Base-by-base conservation (phyloP, 2,797 vertebrate genomes). In the Capromys pilorides region DNA sequence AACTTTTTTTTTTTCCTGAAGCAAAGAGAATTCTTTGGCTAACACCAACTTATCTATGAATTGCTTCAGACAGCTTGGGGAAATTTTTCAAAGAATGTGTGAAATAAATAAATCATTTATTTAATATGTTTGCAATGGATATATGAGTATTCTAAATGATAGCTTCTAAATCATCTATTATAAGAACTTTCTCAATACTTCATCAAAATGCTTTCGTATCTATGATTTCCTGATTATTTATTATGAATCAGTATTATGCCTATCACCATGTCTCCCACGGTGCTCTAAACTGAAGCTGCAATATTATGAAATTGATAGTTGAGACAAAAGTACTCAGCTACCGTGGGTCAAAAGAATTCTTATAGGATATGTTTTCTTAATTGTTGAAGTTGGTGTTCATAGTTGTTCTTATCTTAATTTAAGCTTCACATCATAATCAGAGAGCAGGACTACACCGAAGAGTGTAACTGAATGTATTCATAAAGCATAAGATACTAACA, bases 101-200 rank as follows among this genome's bases (percentile, higher is more conserved):
- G 75, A 78, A 90, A 57, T 83, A 73, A 89, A n/a, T 78, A 14
- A 79, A 51, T 49, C 14, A 54, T 64, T 92, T 96, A 93, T 91
- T 96, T 88, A 13, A 19, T 69, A 36, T 77, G 16, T 51, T 75
- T 36, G 69, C 66, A 57, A 66, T 67, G n/a, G 18, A 13, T 61
- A 86, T 41, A 64, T 86, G 88, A 67, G 26, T 89, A 79, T 10
- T 88, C 94, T 93, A 36, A 86, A 33, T 1, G 57, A 9, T 73
- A 59, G 78, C 54, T 94, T 90, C 81, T 33, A 89, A 85, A 89
- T 86, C 6, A 64, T 73, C 16, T 61, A 18, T 91, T 83, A 39
- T 73, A 87, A 88, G 12, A 93, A 78, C 14, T 95, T 91, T 77
- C 61, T 82, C 61, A 33, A 95, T 94, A 87, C 85, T 28, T 80